These are phyloP conservation scores for Sebastes trivittatus DNA, from an alignment of 2,797 vertebrate species.

Conservation along the genomic window DNA sequence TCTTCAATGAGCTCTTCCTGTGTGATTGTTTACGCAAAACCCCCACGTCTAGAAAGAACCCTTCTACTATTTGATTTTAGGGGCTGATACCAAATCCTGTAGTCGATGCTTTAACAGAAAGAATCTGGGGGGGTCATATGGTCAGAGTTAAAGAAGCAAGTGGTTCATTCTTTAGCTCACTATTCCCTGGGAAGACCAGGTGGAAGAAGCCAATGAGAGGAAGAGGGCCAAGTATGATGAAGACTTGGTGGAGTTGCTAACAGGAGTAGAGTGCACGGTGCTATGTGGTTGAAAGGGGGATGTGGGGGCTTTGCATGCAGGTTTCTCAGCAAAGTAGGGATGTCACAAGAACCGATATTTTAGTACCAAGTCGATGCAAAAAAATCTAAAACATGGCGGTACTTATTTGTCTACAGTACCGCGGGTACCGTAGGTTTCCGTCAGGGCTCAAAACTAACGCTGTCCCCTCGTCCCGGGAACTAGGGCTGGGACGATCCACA, in stretches of 20 bases:
- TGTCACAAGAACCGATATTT: too few relatives aligned
- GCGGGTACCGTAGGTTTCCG: neutral
- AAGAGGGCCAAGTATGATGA: neutral
- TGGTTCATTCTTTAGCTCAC: neutral
- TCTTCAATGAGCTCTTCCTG: neutral
- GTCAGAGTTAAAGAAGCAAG: neutral
- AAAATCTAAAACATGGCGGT: neutral
- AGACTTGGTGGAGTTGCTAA: neutral
- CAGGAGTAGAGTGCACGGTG: too few relatives aligned
- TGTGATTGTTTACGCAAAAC: conserved; percentile 4
- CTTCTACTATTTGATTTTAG: neutral
- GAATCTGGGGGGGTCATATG: neutral
- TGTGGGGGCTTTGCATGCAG: neutral
- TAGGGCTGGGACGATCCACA: too few relatives aligned
- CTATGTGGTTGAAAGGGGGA: neutral
- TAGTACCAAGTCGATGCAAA: neutral
- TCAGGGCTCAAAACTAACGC: neutral
- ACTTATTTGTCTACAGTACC: neutral
- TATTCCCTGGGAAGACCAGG: neutral
- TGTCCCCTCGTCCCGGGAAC: neutral
- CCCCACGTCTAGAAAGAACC: neutral
- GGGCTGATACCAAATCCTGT: neutral
- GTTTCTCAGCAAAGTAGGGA: too few relatives aligned
- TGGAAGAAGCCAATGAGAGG: too few relatives aligned
- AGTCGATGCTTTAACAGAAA: neutral